Evolutionary conservation across 2,888 invertebrate genomes (phyloP).

Genomic region (Drosophila fungiperda): DNA sequence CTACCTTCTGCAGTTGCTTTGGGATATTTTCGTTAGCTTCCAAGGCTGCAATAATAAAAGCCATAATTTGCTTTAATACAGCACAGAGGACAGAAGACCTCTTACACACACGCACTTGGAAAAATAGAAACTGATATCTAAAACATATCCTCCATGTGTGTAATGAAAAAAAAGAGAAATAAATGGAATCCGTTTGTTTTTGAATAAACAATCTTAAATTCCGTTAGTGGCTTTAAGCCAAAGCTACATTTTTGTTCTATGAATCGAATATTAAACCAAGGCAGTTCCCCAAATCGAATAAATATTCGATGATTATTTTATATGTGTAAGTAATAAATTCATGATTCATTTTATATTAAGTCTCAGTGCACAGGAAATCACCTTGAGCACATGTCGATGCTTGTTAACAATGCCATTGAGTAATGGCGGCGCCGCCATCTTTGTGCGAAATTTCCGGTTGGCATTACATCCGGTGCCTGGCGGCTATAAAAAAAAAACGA

Average conservation of each 20-base stretch:
- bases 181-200: background rate
- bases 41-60: conserved; percentile 57
- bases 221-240: background rate
- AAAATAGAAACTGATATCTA: background rate
- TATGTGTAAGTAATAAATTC: background rate
- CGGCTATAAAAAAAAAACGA: conserved; percentile 64
- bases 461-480: conserved; percentile 65
- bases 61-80: conserved; percentile 70
- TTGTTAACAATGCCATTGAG: conserved; percentile 46
- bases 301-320: background rate
- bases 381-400: conserved; percentile 51
- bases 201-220: background rate
- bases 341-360: background rate
- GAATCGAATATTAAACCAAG: background rate
- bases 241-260: background rate
- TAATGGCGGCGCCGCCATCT: conserved; percentile 47
- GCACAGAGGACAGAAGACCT: conserved; percentile 18
- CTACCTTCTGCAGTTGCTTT: conserved; percentile 30
- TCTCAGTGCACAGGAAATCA: background rate
- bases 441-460: conserved; percentile 66
- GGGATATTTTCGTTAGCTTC: conserved; percentile 44
- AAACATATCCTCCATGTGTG: background rate
- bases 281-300: background rate
- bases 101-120: conserved; percentile 23
- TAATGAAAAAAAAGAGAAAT: background rate